Conservation (phyloP, 2,888 invertebrate genomes). For the Marronus borbonicus region DNA sequence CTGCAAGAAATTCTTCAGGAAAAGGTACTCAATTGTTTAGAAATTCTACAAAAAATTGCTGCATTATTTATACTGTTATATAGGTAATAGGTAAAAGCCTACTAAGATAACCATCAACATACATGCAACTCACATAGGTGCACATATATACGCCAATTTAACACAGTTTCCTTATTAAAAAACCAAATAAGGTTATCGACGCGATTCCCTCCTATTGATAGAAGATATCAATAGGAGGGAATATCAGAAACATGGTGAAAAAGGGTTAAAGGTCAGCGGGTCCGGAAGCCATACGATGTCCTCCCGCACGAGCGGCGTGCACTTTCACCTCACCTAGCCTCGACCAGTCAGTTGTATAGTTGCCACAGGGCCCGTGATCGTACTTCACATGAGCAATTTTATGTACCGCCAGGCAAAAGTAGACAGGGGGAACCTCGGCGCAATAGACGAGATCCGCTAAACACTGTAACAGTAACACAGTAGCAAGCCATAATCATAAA, state of each 20-base stretch:
- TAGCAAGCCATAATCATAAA: slow-evolving; percentile 47
- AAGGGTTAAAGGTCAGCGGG: slow-evolving; percentile 62
- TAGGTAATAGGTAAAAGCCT: not conserved
- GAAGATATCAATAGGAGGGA: slow-evolving; percentile 43
- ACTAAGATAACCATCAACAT: slow-evolving; percentile 1
- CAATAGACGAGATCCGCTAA: slow-evolving; percentile 28
- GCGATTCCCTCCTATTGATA: slow-evolving; percentile 26
- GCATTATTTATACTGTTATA: too few relatives aligned
- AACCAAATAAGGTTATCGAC: slow-evolving; percentile 47
- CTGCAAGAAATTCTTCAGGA: too few relatives aligned
- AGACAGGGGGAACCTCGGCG: slow-evolving; percentile 18
- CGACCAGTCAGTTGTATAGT: slow-evolving; percentile 55
- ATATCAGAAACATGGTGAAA: slow-evolving; percentile 60
- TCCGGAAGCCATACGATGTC: slow-evolving; percentile 63
- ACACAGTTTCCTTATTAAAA: slow-evolving; percentile 46
- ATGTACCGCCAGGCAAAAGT: slow-evolving; percentile 20
- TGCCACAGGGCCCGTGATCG: slow-evolving; percentile 54
- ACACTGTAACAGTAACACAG: slow-evolving; percentile 43
- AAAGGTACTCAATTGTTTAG: too few relatives aligned
- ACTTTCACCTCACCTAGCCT: slow-evolving; percentile 59
- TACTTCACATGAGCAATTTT: slow-evolving; percentile 47
- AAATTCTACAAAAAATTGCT: too few relatives aligned
- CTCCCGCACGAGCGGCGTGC: slow-evolving; percentile 58
- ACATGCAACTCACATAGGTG: not conserved
- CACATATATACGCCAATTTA: slow-evolving; percentile 33